Evolutionary conservation across 2,113 vertebrate genomes (phyloP).

Genomic region (Ctenomys sociabilis): DNA sequence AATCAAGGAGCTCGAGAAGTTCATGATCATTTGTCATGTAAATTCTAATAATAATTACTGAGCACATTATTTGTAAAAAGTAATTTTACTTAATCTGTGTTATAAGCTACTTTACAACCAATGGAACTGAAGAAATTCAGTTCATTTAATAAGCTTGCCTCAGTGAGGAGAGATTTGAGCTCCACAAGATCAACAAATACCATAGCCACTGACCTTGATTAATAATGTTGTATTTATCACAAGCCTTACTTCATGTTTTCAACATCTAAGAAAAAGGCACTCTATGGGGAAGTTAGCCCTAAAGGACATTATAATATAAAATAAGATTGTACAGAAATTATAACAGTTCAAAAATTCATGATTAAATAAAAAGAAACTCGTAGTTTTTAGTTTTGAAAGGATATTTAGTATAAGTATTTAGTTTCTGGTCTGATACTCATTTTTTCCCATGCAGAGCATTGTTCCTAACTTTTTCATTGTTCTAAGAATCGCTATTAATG

Average conservation of each 20-base stretch:
- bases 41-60: slow-evolving; percentile 30
- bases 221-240: not conserved
- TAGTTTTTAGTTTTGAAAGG: not conserved
- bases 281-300: not conserved
- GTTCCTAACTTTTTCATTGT: slow-evolving; percentile 28
- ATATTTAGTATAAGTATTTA: not conserved
- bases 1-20: not conserved
- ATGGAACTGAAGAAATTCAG: slow-evolving; percentile 23
- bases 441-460: not conserved
- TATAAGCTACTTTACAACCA: slow-evolving; percentile 20
- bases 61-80: slow-evolving; percentile 51
- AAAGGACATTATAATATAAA: slow-evolving; percentile 48
- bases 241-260: slow-evolving; percentile 33
- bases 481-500: slow-evolving; percentile 8
- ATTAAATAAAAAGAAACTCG: not conserved
- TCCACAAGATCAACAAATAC: not conserved
- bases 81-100: not conserved
- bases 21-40: not conserved
- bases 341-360: slow-evolving; percentile 3
- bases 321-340: slow-evolving; percentile 33
- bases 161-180: not conserved
- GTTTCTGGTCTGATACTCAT: not conserved
- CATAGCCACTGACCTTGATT: slow-evolving; percentile 12
- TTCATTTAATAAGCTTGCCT: not conserved
- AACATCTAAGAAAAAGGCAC: not conserved